These are phyloP conservation scores for Drosophila obscura DNA, from an alignment of 1,140 invertebrate genomes.

Conservation along the genomic window DNA sequence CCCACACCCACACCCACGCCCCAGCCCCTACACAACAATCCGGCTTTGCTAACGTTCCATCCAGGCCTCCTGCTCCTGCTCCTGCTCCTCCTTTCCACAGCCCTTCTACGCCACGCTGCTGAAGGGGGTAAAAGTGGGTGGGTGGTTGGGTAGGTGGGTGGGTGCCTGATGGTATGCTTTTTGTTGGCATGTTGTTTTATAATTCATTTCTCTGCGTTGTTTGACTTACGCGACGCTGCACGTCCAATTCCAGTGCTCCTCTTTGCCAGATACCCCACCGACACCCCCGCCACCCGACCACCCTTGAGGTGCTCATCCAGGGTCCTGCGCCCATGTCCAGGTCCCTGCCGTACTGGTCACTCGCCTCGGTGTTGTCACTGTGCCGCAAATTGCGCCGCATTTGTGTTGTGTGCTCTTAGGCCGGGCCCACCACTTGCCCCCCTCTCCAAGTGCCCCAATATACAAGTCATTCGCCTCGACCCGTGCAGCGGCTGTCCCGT, in stretches of 20 bases:
- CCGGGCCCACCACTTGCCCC: conserved; percentile 1
- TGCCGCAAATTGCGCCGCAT: conserved; percentile 77
- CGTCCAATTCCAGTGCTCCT: background rate
- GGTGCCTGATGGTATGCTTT: conserved; percentile 15
- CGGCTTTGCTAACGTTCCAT: conserved; percentile 31
- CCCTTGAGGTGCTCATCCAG: conserved; percentile 25
- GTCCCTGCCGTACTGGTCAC: conserved; percentile 9
- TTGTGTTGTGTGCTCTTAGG: conserved; percentile 68
- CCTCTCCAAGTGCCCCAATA: conserved; percentile 56
- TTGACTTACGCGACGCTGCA: conserved; percentile 70
- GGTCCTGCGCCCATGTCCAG: conserved; percentile 7
- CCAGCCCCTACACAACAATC: conserved; percentile 7
- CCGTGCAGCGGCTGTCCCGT: background rate
- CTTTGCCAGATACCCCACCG: background rate
- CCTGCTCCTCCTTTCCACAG: background rate
- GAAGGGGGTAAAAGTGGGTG: conserved; percentile 6
- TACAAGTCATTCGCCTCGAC: conserved; percentile 73
- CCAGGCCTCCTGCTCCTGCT: conserved; percentile 3
- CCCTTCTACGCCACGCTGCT: too few relatives aligned
- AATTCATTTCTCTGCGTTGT: conserved; percentile 81
- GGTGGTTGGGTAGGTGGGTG: conserved; percentile 17
- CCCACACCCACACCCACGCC: background rate
- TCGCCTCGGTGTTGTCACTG: conserved; percentile 61
- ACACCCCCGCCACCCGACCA: conserved; percentile 1
- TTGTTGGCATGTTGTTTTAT: conserved; percentile 82